Evolutionary conservation across 2,888 invertebrate species (phyloP), one percentile per base, ranked within the genome.

Genomic region (Scaeva pyrastri): DNA sequence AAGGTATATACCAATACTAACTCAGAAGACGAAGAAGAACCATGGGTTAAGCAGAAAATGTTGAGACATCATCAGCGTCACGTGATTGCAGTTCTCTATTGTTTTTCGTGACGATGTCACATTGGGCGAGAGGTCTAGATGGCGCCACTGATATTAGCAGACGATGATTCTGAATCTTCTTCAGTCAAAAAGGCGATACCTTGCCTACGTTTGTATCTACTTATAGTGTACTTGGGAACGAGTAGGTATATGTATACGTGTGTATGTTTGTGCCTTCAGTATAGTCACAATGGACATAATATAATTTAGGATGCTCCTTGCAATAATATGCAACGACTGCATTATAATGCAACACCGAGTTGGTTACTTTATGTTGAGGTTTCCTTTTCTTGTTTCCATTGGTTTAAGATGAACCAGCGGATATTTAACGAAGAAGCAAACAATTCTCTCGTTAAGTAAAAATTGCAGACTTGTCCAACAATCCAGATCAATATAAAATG

Each of bases 101-200:
- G 88, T 88, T 88, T 87, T 85, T 88, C 88, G 88, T 88, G 89
- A 89, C 89, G 88, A 89, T 89, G 89, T 88, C 88, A 88, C 89
- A 88, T 89, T 88, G 89, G 88, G 87, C 83, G 88, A 88, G 87
- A 88, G 88, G 89, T 89, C 84, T 88, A 88, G 89, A 89, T 89
- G 88, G 89, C 89, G 89, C 89, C 89, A 87, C 66, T 88, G 89
- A 88, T 88, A 89, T 70, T 58, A 79, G 52, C 50, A 52, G 70
- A 71, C 55, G 66, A 85, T 55, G 43, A 73, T 45, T 77, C 68
- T 50, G 12, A 50, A 58, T 64, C 77, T 58, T 31, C 6, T 31
- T 31, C 39, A 74, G 56, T 70, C n/a, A 14, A 74, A 73, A 31
- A 56, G 11, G n/a, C 16, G 55, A 66, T 31, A 52, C 7, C 7